Percentiles rank a stretch among this genome's conserved stretches.
Conservation (phyloP, 2,888 invertebrate species). For the Phania funesta region DNA sequence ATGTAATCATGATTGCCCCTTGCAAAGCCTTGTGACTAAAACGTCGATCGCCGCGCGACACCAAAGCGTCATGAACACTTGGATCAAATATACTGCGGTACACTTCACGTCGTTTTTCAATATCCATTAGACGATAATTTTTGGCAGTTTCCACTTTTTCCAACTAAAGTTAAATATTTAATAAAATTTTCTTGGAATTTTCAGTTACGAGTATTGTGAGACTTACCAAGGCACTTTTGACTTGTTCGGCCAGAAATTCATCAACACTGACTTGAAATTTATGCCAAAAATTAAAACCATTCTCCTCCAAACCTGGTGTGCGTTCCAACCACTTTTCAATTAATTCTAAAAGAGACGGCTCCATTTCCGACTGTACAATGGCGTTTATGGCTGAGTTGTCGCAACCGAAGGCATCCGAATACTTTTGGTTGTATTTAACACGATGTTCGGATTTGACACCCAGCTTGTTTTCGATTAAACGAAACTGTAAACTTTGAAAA, state of each 20-base stretch:
- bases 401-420: constrained; percentile 91
- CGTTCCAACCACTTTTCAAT: constrained; percentile 96
- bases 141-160: constrained; percentile 84
- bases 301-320: constrained; percentile 93
- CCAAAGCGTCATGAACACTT: constrained; percentile 89
- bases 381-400: constrained; percentile 84
- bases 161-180: constrained; percentile 79
- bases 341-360: constrained; percentile 91
- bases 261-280: constrained; percentile 90
- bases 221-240: constrained; percentile 82
- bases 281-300: constrained; percentile 96
- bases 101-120: constrained; percentile 89
- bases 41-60: constrained; percentile 87
- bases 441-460: constrained; percentile 91
- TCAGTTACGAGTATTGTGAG: neutral
- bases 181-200: neutral
- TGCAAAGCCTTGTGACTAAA: constrained; percentile 95
- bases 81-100: constrained; percentile 95
- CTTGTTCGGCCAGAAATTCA: constrained; percentile 86
- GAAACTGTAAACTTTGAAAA: constrained; percentile 98
- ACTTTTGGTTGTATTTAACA: constrained; percentile 96
- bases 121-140: constrained; percentile 86
- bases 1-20: constrained; percentile 98
- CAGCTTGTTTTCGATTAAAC: constrained; percentile 96
- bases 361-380: constrained; percentile 87